Conservation (phyloP, 1,140 invertebrate species). For the Melanaphis sacchari region DNA sequence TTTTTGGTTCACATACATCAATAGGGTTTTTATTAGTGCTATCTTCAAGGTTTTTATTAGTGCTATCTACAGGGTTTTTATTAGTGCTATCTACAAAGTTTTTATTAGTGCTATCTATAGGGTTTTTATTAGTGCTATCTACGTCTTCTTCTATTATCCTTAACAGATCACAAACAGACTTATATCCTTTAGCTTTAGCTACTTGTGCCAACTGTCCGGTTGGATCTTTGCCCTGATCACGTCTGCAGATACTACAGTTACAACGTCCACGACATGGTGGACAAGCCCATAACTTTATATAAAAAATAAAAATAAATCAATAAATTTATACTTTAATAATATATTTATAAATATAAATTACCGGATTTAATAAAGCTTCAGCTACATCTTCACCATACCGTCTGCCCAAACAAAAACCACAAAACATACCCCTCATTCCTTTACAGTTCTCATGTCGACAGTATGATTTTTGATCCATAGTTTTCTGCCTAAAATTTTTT, state of each 20-base stretch:
- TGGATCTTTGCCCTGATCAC: slow-evolving; percentile 64
- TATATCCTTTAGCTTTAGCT: neutral
- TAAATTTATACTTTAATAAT: neutral
- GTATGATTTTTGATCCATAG: slow-evolving; percentile 65
- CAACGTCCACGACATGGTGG: slow-evolving; percentile 65
- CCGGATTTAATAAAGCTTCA: slow-evolving; percentile 65
- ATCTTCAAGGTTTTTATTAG: too few species aligned
- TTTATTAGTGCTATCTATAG: too few species aligned
- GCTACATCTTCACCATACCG: slow-evolving; percentile 66
- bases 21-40: too few species aligned
- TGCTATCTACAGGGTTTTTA: too few species aligned
- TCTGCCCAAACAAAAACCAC: slow-evolving; percentile 65
- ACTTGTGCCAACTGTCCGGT: slow-evolving; percentile 62
- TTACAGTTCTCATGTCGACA: slow-evolving; percentile 65
- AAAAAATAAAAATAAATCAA: neutral
- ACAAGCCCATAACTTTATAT: slow-evolving; percentile 65
- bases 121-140: too few species aligned
- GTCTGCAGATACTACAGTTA: slow-evolving; percentile 67
- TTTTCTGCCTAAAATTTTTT: slow-evolving; percentile 64
- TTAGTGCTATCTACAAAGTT: too few species aligned
- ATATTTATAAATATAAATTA: slow-evolving; percentile 59
- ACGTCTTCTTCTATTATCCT: neutral
- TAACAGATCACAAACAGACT: neutral
- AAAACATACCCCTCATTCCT: slow-evolving; percentile 66
- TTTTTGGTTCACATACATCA: neutral